Evolutionary conservation across 2,113 vertebrate species (phyloP).

Genomic region (Cryptotis parvus): DNA sequence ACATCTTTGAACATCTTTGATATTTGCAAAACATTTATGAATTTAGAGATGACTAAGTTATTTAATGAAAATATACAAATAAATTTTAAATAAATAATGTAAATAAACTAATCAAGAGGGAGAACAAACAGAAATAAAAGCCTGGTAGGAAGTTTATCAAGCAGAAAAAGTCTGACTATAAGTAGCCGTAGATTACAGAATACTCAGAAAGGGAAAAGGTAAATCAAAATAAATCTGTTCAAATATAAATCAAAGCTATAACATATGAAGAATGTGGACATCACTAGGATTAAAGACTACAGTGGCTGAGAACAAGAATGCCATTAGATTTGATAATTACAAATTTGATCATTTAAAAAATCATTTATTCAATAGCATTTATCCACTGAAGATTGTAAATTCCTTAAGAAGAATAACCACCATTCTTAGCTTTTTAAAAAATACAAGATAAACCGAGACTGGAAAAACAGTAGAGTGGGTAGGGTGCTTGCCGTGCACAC

Average conservation of each 20-base stretch:
- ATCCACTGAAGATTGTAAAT: neutral
- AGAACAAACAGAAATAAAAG: neutral
- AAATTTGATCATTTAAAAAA: no score
- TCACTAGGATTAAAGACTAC: neutral
- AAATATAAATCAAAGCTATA: neutral
- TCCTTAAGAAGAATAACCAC: no score
- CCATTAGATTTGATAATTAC: neutral
- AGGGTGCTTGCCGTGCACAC: no score
- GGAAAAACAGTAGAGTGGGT: no score
- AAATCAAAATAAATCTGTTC: neutral
- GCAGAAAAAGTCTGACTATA: neutral
- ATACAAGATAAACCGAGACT: no score
- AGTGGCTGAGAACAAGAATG: slow-evolving; percentile 10
- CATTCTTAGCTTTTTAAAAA: no score
- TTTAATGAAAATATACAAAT: no score
- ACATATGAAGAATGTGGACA: neutral
- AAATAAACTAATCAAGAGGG: neutral
- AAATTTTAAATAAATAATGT: no score
- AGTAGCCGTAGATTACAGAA: neutral
- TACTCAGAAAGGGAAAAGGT: neutral
- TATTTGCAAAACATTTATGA: slow-evolving; percentile 34
- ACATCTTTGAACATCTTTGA: no score
- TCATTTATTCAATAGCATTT: no score
- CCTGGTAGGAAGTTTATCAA: neutral
- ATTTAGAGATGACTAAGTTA: neutral